Evolutionary conservation across 2,888 invertebrate species (phyloP), one percentile per base, ranked within the genome.

Genomic region (Schrankia costaestrigalis): DNA sequence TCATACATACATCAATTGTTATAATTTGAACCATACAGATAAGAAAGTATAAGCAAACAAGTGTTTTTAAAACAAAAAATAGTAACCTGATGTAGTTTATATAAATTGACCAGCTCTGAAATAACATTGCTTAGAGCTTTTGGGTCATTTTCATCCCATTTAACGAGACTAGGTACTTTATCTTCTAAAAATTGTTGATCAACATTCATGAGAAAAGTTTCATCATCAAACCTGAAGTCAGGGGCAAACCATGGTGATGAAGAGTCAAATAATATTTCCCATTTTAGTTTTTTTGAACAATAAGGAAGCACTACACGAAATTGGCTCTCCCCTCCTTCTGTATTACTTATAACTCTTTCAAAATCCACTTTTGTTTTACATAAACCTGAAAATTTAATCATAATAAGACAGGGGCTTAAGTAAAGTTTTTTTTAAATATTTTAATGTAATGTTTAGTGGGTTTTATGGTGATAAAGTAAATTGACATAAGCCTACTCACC

Each of bases 201-300:
- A 25, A 91, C 81, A 64, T 90, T 90, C 32, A 79, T 86, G 13
- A 91, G 72, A 70, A 94, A 94, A 28, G 78, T 84, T 22, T 91
- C 90, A 68, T 94, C 93, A 50, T 92, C 90, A 71, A 94, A 94
- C 56, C 92, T 88, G 63, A 94, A 93, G 68, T 94, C 94, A 1
- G 94, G 94, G 3, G 93, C 91, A 60, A 91, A 90, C 71, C 91
- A 90, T 3, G 92, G 91, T 27, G 82, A 77, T 9, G 85, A 73
- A 0, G 84, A 76, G 65, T 93, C 91, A 74, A 94, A 94, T 39
- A 93, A 78, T 8, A 94, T 83, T 61, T 93, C 92, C 93, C 94
- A 94, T 50, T 89, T 89, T 3, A 94, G 69, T 40, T 83, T 86
- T 46, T 90, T 90, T 1, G 91, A 92, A 41, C 93, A 93, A 68